A percentile compares a stretch with the other conserved stretches of the same genome.
These are phyloP conservation scores for Notarius quadriscutis DNA, from an alignment of 2,113 vertebrate species.

Conservation along the genomic window DNA sequence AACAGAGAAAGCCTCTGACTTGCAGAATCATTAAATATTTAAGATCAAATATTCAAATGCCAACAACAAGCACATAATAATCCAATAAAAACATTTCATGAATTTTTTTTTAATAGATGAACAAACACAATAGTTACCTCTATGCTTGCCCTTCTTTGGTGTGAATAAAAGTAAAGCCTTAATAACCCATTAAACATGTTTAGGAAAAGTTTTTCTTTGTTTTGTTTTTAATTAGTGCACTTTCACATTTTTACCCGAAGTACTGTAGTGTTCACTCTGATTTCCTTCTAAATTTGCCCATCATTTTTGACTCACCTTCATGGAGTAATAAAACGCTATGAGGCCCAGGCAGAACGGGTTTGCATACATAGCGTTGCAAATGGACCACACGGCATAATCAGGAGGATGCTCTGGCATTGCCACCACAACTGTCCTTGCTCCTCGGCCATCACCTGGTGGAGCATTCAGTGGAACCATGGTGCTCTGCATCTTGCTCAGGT, in stretches of 20 bases:
- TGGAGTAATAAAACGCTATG: conserved; percentile 55
- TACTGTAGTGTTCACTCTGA: not conserved
- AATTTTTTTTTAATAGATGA: not conserved
- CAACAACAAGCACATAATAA: not conserved
- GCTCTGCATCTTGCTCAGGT: conserved; percentile 3
- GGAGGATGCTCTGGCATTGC: not conserved
- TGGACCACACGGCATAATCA: conserved; percentile 64
- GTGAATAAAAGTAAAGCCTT: not conserved
- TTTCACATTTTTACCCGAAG: not conserved
- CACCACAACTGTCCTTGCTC: not conserved
- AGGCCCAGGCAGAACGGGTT: conserved; percentile 61
- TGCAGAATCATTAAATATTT: not conserved
- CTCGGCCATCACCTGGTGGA: not conserved
- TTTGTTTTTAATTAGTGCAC: not conserved
- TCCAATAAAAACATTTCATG: not conserved
- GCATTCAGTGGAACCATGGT: not conserved
- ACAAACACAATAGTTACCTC: not conserved
- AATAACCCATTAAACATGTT: not conserved
- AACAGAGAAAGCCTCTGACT: not conserved
- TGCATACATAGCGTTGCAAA: conserved; percentile 34
- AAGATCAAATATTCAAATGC: not conserved
- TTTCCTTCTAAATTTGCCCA: not conserved
- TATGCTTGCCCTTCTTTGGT: not conserved
- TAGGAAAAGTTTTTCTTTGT: not conserved
- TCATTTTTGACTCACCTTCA: conserved; percentile 56